These are phyloP conservation scores for Microcebus ravelobensis DNA, from an alignment of 2,113 vertebrate species.

Conservation along the genomic window DNA sequence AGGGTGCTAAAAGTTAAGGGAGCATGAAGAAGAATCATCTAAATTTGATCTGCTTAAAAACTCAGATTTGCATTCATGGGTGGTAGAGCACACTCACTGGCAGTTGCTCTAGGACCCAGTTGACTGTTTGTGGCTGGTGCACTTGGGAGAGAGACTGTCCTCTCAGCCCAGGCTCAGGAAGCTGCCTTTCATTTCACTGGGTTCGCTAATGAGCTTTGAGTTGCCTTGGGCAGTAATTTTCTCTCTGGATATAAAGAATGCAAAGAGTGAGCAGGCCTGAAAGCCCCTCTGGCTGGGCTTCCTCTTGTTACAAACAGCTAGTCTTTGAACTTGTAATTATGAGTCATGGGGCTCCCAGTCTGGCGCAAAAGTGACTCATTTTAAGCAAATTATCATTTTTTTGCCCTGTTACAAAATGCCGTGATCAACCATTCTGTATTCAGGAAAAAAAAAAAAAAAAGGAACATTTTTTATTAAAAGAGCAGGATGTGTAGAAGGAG, in stretches of 20 bases:
- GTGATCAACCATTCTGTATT: conserved; percentile 60
- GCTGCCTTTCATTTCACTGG: conserved; percentile 32
- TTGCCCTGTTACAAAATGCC: conserved; percentile 69
- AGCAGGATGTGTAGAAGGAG: conserved; percentile 27
- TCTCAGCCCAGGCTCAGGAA: background rate
- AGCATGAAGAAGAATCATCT: background rate
- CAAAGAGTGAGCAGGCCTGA: background rate
- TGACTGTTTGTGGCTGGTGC: background rate
- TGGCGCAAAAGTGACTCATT: conserved; percentile 61
- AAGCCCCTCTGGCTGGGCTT: conserved; percentile 47
- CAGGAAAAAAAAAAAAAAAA: background rate
- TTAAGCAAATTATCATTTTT: conserved; percentile 76
- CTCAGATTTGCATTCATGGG: background rate
- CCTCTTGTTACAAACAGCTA: conserved; percentile 61
- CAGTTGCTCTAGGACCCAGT: background rate
- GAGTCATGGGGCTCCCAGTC: conserved; percentile 67
- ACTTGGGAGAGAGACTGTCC: background rate
- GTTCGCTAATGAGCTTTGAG: conserved; percentile 28
- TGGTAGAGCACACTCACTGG: background rate
- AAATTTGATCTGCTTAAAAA: background rate
- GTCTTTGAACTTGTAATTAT: conserved; percentile 78
- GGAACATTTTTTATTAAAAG: conserved; percentile 72
- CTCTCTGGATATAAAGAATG: conserved; percentile 45
- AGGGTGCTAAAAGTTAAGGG: background rate
- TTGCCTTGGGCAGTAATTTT: conserved; percentile 43